Percentiles rank a stretch among this genome's conserved stretches.
Conservation (phyloP, 2,113 vertebrate species). For the Otis tarda region DNA sequence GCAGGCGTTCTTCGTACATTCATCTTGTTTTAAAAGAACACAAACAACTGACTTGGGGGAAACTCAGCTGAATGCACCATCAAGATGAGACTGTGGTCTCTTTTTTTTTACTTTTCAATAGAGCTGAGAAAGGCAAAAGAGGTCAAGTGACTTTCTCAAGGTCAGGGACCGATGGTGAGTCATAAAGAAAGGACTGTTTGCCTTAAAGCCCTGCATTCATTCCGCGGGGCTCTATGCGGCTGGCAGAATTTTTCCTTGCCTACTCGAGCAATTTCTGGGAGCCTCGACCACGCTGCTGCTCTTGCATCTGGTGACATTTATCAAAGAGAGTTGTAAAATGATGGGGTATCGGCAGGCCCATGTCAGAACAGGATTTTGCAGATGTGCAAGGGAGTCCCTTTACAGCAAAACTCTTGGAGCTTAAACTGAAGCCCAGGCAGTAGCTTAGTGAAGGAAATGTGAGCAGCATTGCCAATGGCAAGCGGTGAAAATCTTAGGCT, state of each 20-base stretch:
- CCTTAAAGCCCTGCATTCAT: slow-evolving; percentile 46
- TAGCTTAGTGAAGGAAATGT: not conserved
- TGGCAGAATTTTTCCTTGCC: not conserved
- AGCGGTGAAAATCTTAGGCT: not conserved
- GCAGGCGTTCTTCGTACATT: not conserved
- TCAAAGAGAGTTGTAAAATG: not conserved
- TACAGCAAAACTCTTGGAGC: not conserved
- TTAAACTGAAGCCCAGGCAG: not conserved
- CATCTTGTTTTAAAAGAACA: not conserved
- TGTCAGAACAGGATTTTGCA: not conserved
- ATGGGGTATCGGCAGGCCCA: not conserved
- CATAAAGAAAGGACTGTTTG: slow-evolving; percentile 50
- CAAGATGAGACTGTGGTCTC: not conserved
- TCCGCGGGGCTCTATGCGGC: not conserved
- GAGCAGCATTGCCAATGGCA: not conserved
- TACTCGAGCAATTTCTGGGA: slow-evolving; percentile 22
- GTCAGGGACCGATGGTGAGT: slow-evolving; percentile 41
- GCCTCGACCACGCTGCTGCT: not conserved
- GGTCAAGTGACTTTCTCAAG: slow-evolving; percentile 60
- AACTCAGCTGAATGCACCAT: not conserved
- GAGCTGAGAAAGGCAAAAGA: slow-evolving; percentile 31
- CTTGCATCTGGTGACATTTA: not conserved
- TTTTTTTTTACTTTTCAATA: not conserved
- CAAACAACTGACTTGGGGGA: not conserved
- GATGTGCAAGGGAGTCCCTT: not conserved